Evolutionary conservation across 2,888 invertebrate species (phyloP).

Genomic region (Scrobipalpa costella): DNA sequence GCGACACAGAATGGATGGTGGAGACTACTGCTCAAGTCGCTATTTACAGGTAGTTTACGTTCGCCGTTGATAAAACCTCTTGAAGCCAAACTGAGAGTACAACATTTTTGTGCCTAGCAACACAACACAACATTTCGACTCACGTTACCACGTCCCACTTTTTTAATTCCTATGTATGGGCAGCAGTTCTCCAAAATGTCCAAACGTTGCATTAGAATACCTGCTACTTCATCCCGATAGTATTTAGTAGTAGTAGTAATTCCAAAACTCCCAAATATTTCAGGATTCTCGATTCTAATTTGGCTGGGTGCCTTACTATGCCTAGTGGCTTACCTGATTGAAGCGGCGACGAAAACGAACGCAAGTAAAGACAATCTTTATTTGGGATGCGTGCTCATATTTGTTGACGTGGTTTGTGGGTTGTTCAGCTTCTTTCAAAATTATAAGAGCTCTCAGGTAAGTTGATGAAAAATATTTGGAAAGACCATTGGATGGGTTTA

Average conservation of each 20-base stretch:
- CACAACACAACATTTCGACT: too few species aligned
- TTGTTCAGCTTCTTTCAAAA: slow-evolving; percentile 99
- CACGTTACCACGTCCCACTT: too few species aligned
- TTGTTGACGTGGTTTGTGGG: slow-evolving; percentile 97
- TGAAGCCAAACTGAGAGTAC: too few species aligned
- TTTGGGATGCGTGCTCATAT: slow-evolving; percentile 95
- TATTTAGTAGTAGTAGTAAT: too few species aligned
- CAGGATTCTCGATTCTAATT: slow-evolving; percentile 89
- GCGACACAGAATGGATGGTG: slow-evolving; percentile 87
- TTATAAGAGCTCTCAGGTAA: slow-evolving; percentile 92
- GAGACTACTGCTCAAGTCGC: slow-evolving; percentile 75
- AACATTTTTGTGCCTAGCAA: too few species aligned
- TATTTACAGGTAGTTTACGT: slow-evolving; percentile 61
- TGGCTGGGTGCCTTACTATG: slow-evolving; percentile 90
- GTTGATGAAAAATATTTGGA: not conserved
- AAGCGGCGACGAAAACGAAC: slow-evolving; percentile 91
- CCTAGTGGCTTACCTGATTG: slow-evolving; percentile 78
- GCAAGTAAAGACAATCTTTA: slow-evolving; percentile 96
- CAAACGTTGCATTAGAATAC: too few species aligned
- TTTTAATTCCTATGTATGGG: too few species aligned
- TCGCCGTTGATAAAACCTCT: too few species aligned
- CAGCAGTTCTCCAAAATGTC: too few species aligned
- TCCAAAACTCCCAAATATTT: slow-evolving; percentile 30
- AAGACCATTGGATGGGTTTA: too few species aligned
- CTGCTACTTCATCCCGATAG: too few species aligned